These are phyloP conservation scores for Corythaixoides concolor DNA, from an alignment of 2,113 vertebrate species.

Conservation along the genomic window DNA sequence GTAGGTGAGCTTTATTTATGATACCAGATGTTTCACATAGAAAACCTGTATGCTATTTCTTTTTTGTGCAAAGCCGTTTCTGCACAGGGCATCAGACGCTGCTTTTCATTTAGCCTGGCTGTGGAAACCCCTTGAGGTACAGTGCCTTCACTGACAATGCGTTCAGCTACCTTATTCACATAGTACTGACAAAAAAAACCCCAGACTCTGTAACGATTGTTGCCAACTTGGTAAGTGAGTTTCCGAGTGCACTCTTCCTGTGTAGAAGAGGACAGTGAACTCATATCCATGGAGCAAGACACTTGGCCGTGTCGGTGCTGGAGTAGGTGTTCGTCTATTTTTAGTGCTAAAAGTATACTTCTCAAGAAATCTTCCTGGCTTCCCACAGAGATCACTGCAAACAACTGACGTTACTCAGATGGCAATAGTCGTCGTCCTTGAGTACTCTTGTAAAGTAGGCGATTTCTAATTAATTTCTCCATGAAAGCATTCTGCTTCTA, in stretches of 20 bases:
- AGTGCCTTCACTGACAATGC: not conserved
- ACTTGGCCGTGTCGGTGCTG: not conserved
- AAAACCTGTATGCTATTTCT: not conserved
- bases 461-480: not conserved
- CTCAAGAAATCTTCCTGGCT: not conserved
- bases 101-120: not conserved
- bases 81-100: not conserved
- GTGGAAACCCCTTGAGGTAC: not conserved
- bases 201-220: not conserved
- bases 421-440: not conserved
- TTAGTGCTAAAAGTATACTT: not conserved
- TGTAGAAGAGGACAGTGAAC: not conserved
- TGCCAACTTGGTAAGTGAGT: not conserved
- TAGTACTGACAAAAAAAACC: fast-evolving
- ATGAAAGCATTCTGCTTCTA: not conserved
- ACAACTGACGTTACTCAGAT: not conserved
- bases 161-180: not conserved
- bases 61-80: not conserved
- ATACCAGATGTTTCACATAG: not conserved
- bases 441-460: not conserved
- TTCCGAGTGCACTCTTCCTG: not conserved
- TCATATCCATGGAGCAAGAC: not conserved
- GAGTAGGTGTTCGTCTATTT: not conserved
- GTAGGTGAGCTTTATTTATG: not conserved
- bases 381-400: not conserved